Percentiles rank a stretch among this genome's conserved stretches.
Evolutionary conservation across 2,888 invertebrate genomes (phyloP).

Genomic region (Melipona beecheii): DNA sequence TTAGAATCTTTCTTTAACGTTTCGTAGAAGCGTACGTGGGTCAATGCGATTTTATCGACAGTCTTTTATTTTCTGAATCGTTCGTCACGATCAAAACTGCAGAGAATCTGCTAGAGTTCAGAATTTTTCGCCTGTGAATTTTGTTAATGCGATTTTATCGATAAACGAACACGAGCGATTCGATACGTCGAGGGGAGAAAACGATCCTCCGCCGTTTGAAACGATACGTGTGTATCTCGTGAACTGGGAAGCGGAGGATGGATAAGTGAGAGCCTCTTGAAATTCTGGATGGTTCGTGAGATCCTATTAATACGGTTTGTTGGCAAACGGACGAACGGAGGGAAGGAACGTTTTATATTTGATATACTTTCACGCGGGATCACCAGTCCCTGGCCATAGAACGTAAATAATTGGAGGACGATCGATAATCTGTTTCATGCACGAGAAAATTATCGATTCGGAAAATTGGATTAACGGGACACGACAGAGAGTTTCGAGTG

Average conservation of each 20-base stretch:
- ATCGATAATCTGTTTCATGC: slow-evolving; percentile 41
- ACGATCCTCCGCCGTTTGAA: no score
- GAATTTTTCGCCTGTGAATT: no score
- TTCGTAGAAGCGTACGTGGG: no score
- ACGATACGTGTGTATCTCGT: not conserved
- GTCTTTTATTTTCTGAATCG: not conserved
- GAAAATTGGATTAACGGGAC: slow-evolving; percentile 36
- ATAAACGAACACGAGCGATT: no score
- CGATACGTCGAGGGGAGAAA: no score
- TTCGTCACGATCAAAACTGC: not conserved
- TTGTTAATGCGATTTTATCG: no score
- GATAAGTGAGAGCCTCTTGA: not conserved
- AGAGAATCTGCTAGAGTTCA: no score
- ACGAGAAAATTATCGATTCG: slow-evolving; percentile 19
- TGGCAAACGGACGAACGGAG: not conserved
- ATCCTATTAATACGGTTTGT: not conserved
- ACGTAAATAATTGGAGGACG: slow-evolving; percentile 34
- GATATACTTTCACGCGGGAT: not conserved
- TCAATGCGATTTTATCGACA: no score
- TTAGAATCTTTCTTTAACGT: no score
- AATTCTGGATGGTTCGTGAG: not conserved
- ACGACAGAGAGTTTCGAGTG: not conserved
- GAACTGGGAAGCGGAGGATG: not conserved
- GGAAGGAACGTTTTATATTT: not conserved
- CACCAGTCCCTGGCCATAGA: not conserved